phyloP scores from a whole-genome alignment of 2,113 vertebrate species.

The Dasyornis broadbenti region DNA sequence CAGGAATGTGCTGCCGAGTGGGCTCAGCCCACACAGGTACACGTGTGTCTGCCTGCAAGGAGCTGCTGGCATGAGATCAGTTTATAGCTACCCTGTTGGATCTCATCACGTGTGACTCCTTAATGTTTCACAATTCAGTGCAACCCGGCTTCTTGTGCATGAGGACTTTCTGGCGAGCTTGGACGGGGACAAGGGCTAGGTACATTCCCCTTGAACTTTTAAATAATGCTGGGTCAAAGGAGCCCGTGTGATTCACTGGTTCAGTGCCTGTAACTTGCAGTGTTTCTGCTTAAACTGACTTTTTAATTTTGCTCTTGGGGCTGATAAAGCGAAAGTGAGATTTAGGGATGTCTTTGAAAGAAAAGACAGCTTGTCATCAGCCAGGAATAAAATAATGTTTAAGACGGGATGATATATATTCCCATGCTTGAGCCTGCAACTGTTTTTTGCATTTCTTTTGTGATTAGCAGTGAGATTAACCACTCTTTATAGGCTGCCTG shows the following conservation, averaged over 20 bases:
- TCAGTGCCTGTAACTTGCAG: background rate
- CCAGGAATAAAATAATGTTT: background rate
- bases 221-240: background rate
- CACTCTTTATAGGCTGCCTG: background rate
- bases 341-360: conserved; percentile 14
- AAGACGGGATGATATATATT: background rate
- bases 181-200: background rate
- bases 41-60: background rate
- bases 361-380: background rate
- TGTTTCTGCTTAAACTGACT: background rate
- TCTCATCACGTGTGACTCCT: background rate
- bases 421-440: background rate
- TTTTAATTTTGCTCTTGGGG: conserved; percentile 14
- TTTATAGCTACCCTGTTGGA: background rate
- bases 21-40: background rate
- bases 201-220: background rate
- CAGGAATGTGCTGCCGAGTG: background rate
- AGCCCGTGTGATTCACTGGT: background rate
- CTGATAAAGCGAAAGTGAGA: background rate
- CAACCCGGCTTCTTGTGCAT: background rate
- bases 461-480: background rate
- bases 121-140: background rate
- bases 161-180: background rate
- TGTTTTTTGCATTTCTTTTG: background rate
- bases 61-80: background rate